Conservation (phyloP, 2,888 invertebrate species). For the Sialis fuliginosa region DNA sequence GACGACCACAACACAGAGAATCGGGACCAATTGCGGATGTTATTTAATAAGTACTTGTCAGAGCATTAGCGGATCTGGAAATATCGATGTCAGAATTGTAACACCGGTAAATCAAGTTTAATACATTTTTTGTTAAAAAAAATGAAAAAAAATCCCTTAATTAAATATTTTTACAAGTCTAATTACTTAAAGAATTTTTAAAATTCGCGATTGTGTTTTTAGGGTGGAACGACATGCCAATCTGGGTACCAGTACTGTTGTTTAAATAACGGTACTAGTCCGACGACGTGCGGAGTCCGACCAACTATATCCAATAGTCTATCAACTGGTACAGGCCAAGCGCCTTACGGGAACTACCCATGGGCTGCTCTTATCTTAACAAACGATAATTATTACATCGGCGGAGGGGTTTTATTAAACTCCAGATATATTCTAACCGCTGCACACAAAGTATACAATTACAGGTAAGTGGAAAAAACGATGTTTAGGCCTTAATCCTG, state of each 20-base stretch:
- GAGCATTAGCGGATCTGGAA: slow-evolving; percentile 30
- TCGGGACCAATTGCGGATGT: slow-evolving; percentile 15
- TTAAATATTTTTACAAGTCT: not conserved
- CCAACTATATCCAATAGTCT: slow-evolving; percentile 4
- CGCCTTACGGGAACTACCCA: slow-evolving; percentile 7
- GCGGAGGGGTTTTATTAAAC: slow-evolving; percentile 48
- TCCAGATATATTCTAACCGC: slow-evolving; percentile 43
- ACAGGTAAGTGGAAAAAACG: slow-evolving; percentile 29
- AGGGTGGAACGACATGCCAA: slow-evolving; percentile 17
- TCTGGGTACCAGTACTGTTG: slow-evolving; percentile 30
- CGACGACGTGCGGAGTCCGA: slow-evolving; percentile 7
- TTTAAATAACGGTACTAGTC: slow-evolving; percentile 2
- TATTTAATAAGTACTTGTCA: slow-evolving; percentile 26
- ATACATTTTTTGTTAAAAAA: slow-evolving; percentile 3
- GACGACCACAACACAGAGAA: not conserved
- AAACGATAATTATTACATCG: slow-evolving; percentile 27
- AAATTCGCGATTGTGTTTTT: not conserved
- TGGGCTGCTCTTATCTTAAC: slow-evolving; percentile 7
- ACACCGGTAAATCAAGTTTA: slow-evolving; percentile 29
- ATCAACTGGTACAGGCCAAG: slow-evolving; percentile 5
- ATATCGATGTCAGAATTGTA: slow-evolving; percentile 43
- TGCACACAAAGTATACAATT: slow-evolving; percentile 41
- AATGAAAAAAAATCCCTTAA: not conserved
- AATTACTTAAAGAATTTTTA: not conserved
- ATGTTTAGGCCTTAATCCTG: not conserved